These are phyloP conservation scores for Anoplolepis gracilipes DNA, from an alignment of 1,140 invertebrate species.

Conservation along the genomic window DNA sequence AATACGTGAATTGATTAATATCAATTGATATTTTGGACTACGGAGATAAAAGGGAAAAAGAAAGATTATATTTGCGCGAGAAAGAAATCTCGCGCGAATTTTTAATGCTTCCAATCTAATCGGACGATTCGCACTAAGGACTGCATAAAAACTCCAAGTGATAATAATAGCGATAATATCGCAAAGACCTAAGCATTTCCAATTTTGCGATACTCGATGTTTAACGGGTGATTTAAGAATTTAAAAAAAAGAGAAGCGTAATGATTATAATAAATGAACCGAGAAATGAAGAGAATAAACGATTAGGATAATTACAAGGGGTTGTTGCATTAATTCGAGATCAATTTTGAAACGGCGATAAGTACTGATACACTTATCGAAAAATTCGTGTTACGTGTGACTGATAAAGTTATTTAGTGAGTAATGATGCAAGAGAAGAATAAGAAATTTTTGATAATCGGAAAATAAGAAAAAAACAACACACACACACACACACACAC, in stretches of 20 bases:
- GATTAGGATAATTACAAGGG: constrained; percentile 44
- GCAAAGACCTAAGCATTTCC: constrained; percentile 47
- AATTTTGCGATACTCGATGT: constrained; percentile 50
- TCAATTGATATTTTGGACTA: neutral
- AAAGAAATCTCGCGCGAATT: constrained; percentile 31
- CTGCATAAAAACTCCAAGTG: constrained; percentile 64
- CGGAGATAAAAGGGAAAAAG: no score
- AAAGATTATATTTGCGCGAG: constrained; percentile 2
- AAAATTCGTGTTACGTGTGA: constrained; percentile 22
- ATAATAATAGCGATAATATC: constrained; percentile 58
- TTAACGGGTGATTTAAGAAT: constrained; percentile 39
- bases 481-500: no score
- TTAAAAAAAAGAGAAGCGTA: constrained; percentile 30
- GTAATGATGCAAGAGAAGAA: constrained; percentile 29
- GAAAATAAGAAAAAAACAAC: neutral
- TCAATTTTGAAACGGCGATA: constrained; percentile 31
- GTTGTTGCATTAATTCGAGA: constrained; percentile 46
- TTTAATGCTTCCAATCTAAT: constrained; percentile 65
- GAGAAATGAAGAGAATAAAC: constrained; percentile 33
- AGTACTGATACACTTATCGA: constrained; percentile 25
- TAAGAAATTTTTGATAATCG: constrained; percentile 28
- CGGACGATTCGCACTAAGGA: constrained; percentile 47
- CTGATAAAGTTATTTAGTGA: constrained; percentile 52
- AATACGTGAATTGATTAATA: constrained; percentile 13
- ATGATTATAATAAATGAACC: constrained; percentile 51